Evolutionary conservation across 2,113 vertebrate genomes (phyloP).

Genomic region (Nettapus auritus): DNA sequence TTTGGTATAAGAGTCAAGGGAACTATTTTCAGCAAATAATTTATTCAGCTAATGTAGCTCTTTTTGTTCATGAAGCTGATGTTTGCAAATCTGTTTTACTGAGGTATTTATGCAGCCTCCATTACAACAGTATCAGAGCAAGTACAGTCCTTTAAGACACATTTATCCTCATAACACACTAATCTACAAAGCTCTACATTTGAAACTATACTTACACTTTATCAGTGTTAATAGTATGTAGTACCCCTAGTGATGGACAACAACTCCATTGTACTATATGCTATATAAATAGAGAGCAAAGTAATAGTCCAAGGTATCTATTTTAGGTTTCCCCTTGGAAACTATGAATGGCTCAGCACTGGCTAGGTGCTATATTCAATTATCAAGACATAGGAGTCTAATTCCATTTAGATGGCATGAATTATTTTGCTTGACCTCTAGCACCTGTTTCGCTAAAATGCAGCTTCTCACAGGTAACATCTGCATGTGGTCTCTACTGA

Average conservation of each 20-base stretch:
- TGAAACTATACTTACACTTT: background rate
- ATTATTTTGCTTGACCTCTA: background rate
- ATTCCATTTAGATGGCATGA: background rate
- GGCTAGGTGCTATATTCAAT: background rate
- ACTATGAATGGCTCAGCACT: accelerated
- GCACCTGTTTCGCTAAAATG: background rate
- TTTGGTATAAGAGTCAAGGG: background rate
- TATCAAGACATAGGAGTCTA: background rate
- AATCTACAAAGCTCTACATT: background rate
- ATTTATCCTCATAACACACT: background rate
- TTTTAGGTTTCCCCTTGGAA: background rate
- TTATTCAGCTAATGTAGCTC: background rate
- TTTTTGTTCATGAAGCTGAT: background rate
- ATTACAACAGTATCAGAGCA: background rate
- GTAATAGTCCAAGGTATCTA: background rate
- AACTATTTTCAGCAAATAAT: slow-evolving; percentile 8
- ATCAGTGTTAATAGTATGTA: background rate
- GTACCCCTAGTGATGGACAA: background rate
- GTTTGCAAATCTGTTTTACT: background rate
- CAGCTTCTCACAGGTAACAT: background rate
- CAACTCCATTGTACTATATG: background rate
- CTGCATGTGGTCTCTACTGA: background rate
- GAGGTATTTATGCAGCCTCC: background rate
- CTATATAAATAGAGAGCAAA: background rate
- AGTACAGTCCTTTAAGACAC: background rate